These are phyloP conservation scores for Cerceris rybyensis DNA, from an alignment of 2,888 invertebrate species.

Conservation along the genomic window DNA sequence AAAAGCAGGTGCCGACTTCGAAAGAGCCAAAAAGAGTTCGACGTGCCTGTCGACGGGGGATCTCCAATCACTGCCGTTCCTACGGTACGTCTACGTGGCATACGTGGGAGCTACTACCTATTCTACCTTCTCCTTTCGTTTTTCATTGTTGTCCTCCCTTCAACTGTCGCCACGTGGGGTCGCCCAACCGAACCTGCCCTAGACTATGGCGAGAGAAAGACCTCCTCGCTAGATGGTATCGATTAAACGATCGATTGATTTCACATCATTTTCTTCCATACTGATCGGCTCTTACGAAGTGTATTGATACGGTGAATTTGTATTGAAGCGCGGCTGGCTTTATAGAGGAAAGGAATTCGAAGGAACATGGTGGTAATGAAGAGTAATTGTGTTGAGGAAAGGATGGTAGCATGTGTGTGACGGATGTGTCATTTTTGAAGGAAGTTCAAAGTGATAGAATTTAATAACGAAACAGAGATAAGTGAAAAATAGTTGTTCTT, in stretches of 20 bases:
- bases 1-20: slow-evolving; percentile 70
- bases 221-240: neutral
- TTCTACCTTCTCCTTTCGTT: slow-evolving; percentile 32
- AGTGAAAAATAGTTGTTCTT: no score
- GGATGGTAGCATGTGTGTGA: no score
- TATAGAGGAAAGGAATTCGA: no score
- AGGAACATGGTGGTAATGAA: no score
- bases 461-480: no score
- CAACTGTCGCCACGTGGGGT: slow-evolving; percentile 40
- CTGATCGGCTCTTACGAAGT: no score
- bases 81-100: slow-evolving; percentile 29
- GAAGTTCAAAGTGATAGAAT: no score
- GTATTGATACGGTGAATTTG: no score
- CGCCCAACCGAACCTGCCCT: slow-evolving; percentile 10
- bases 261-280: neutral
- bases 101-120: slow-evolving; percentile 33
- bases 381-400: no score
- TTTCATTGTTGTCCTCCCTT: slow-evolving; percentile 50
- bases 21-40: slow-evolving; percentile 64
- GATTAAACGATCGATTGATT: slow-evolving; percentile 1
- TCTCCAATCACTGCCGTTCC: slow-evolving; percentile 63
- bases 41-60: slow-evolving; percentile 68
- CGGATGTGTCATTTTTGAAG: no score
- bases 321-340: no score
- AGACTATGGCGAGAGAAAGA: neutral